Base-by-base conservation (phyloP, 1,140 invertebrate genomes). In the Akabosia matsudoensis region DNA sequence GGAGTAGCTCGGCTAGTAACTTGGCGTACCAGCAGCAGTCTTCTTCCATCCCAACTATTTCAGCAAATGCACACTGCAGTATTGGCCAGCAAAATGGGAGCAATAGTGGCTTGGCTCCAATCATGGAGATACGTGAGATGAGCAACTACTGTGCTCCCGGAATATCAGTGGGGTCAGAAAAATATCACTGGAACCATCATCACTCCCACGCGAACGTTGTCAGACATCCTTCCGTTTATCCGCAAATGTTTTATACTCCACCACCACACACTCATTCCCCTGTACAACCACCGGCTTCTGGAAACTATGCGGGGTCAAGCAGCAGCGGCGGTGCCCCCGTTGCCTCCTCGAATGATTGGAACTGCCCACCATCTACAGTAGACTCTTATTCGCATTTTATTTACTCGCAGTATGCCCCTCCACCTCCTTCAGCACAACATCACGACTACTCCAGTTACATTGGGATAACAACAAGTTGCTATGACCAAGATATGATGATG, bases 121-220 rank as follows among this genome's bases (percentile, higher is more conserved):
- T 67, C 10, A 67, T 67, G 61, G 61, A 67, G 30, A 67, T 67
- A 14, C 61, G 61, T 2, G 61, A 67, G 31, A 67, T 67, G 61
- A 67, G 7, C 31, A 22, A 30, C 24, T 67, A 67, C 61, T 67
- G 61, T 31, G 24, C 13, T 61, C 18, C 37, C 37, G 7, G 37
- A 10, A 18, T 45, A 7, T 4, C 22, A 22, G 10, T 24, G 3
- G 10, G 3, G 10, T 2, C 61, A 7, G 61, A 67, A 2, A 67
- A 67, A 67, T 67, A 61, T 24, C 26, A 67, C 28, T 31, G 28
- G 24, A 31, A 7, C 7, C 61, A 67, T 31, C 61, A 67, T 30
- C 61, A 67, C 54, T 22, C 4, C 61, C 24, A 22, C 30, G 61
- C 3, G 26, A 67, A 31, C 28, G 24, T n/a, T 22, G 61, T 7